A percentile compares a stretch with the other conserved stretches of the same genome.
phyloP scores from a whole-genome alignment of 2,888 invertebrate species.

The Lacanobia wlatinum region DNA sequence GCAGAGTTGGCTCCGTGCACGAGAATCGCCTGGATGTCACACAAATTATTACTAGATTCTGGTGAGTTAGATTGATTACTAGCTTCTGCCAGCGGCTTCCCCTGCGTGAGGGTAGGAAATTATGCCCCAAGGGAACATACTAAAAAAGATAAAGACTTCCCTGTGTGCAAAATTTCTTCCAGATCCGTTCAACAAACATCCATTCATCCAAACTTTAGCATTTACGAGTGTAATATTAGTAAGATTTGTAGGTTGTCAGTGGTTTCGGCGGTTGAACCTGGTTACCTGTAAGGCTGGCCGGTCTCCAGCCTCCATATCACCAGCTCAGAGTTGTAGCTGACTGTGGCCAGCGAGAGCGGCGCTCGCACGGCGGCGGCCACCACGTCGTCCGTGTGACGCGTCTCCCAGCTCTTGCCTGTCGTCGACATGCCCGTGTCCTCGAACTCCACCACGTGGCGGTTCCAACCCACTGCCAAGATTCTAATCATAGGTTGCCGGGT shows the following conservation, averaged over 20 bases:
- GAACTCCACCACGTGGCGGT: conserved; percentile 93
- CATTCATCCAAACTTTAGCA: too few relatives aligned
- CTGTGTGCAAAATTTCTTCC: too few relatives aligned
- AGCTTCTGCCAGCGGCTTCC: too few relatives aligned
- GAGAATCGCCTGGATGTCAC: conserved; percentile 80
- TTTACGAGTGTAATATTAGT: too few relatives aligned
- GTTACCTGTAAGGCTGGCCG: conserved; percentile 93
- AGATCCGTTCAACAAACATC: too few relatives aligned
- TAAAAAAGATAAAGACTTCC: too few relatives aligned
- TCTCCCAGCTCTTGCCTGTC: conserved; percentile 93
- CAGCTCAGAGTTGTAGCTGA: conserved; percentile 94
- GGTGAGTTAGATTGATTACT: neutral
- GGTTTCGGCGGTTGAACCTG: neutral
- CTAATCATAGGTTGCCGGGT: conserved; percentile 71
- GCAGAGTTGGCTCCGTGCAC: conserved; percentile 90
- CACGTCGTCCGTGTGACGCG: conserved; percentile 94
- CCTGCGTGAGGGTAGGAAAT: too few relatives aligned
- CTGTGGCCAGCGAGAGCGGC: conserved; percentile 94
- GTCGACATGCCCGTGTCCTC: conserved; percentile 88
- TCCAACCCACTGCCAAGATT: conserved; percentile 95
- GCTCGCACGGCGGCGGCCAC: conserved; percentile 92
- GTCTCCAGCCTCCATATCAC: conserved; percentile 96
- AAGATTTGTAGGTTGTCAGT: neutral
- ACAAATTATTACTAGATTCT: neutral
- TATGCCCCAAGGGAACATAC: too few relatives aligned